Evolutionary conservation across 2,888 invertebrate genomes (phyloP), one percentile per base, ranked within the genome.

Genomic region (Hirtodrosophila cameraria): DNA sequence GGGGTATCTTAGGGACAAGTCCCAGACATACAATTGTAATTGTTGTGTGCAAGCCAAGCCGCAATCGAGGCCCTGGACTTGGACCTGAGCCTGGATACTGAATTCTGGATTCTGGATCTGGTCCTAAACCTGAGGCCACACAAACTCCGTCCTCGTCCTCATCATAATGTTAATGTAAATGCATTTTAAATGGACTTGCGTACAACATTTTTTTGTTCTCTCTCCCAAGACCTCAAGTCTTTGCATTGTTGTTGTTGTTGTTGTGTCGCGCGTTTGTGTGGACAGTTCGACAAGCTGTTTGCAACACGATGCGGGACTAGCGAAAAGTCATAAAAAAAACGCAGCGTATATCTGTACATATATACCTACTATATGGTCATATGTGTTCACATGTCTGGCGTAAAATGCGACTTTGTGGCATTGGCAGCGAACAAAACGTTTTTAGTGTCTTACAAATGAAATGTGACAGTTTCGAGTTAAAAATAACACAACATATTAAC

Each of bases 151-250:
- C 46, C 59, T 57, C 63, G 72, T 69, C 75, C 88, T 84, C 88
- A 86, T 88, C 88, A 89, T 88, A 88, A 89, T 89, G 89, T 88
- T 88, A 88, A 89, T 88, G 89, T 89, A 89, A 89, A 88, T 89
- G 87, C 86, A 87, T 89, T 86, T 88, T 85, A 88, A 89, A 89
- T 88, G 88, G 79, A 89, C 88, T 81, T 73, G 86, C 79, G 85
- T 81, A 87, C 82, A 75, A 81, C 82, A 75, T 83, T 86, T 86
- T 78, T 73, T 73, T 72, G 48, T 62, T 52, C 57, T 49, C 57
- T 49, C 53, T 49, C 48, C 12, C 41, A 28, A 48, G 50, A 54
- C 11, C 59, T 43, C 23, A 57, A 25, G 57, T 38, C 36, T 20
- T 2, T 5, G 54, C 55, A 60, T 66, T 70, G 69, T 72, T 69